phyloP scores from a whole-genome alignment of 2,797 vertebrate species.

The Lophius americanus region DNA sequence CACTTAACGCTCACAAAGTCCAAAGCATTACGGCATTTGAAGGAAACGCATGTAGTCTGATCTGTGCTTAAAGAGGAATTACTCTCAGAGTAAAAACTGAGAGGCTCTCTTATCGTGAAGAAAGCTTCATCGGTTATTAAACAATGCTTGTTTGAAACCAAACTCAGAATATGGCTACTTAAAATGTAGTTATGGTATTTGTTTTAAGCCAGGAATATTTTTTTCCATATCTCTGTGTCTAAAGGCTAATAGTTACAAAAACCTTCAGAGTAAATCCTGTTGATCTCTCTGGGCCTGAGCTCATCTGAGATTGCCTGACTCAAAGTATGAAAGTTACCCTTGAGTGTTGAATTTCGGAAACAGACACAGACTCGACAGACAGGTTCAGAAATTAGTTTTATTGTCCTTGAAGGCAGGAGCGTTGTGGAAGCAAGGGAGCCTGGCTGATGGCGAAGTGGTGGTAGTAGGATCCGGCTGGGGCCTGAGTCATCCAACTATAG shows the following conservation, averaged over 20 bases:
- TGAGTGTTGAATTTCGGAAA: too few relatives aligned
- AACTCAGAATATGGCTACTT: background rate
- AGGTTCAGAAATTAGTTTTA: too few relatives aligned
- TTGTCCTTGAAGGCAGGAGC: too few relatives aligned
- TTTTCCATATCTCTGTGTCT: background rate
- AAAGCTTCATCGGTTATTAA: background rate
- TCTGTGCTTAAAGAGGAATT: constrained; percentile 22
- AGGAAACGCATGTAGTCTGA: constrained; percentile 39
- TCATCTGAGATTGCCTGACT: too few relatives aligned
- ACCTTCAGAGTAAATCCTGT: background rate
- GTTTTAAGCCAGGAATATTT: background rate
- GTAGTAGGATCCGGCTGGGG: too few relatives aligned
- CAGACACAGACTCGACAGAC: too few relatives aligned
- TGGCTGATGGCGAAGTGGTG: too few relatives aligned
- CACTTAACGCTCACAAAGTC: constrained; percentile 68
- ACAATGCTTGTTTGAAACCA: background rate
- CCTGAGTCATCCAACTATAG: too few relatives aligned
- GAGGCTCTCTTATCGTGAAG: background rate
- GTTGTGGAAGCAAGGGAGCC: too few relatives aligned
- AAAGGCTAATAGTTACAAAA: background rate
- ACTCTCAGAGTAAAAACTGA: background rate
- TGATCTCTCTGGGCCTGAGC: background rate
- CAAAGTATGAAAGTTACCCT: too few relatives aligned
- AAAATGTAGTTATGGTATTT: background rate
- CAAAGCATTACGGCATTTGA: constrained; percentile 45